Evolutionary conservation across 2,888 invertebrate species (phyloP), one percentile per base, ranked within the genome.

Genomic region (Tridacna gigas): DNA sequence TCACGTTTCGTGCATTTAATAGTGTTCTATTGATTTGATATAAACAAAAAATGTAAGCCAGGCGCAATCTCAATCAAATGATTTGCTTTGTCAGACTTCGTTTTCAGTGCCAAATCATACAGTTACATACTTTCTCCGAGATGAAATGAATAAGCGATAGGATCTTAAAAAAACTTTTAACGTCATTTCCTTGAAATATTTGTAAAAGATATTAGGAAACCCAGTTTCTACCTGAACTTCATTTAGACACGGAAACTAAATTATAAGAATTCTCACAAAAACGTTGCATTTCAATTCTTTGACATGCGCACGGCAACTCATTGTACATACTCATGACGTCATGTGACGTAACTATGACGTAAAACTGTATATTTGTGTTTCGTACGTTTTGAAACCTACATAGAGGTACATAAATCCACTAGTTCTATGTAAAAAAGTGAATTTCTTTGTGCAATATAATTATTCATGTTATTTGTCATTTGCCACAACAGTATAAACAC

Each of bases 311-410:
- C 18, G 47, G 51, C 22, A 71, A 71, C 71, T 48, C 51, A 71
- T 71, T 71, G 71, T 71, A 71, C 22, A 75, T 75, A 75, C 61
- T 75, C 75, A 75, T 75, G 74, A 61, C 75, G 75, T 75, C 63
- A 65, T 47, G 13, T 22, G 20, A 13, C 0, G 20, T 71, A 37
- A 20, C 47, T n/a, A 75, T 75, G 61, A 65, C 75, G 75, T 48
- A 61, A 75, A 75, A 75, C 47, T 75, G 75, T 75, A 75, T 65
- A 65, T 45, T 75, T 74, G n/a, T 75, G 47, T 60, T 75, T 63
- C 45, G 45, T 65, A 75, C 45, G 45, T 60, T 56, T 74, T 67
- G 37, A 67, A 63, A 65, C 15, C 26, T 25, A 18, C 71, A 51
- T 71, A 71, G 71, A 51, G 25, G 51, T 51, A 15, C 3, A 9